These are phyloP conservation scores for Melanotus villosus DNA, from an alignment of 2,888 invertebrate genomes.

Conservation along the genomic window DNA sequence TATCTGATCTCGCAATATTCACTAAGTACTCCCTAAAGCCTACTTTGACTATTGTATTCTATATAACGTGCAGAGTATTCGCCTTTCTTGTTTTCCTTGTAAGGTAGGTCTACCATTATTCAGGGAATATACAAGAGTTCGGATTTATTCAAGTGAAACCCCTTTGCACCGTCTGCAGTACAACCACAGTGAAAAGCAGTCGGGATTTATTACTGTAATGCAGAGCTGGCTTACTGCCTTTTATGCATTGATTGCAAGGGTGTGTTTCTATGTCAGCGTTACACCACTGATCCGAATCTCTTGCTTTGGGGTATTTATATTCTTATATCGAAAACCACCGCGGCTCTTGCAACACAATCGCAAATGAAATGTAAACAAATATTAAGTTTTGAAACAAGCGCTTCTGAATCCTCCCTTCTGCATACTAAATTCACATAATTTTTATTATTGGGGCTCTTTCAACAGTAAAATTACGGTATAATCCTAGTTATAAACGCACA, in stretches of 20 bases:
- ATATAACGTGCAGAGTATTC: neutral
- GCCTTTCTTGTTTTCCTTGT: conserved; percentile 27
- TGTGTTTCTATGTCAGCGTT: neutral
- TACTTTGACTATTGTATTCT: conserved; percentile 28
- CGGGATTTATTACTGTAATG: conserved; percentile 26
- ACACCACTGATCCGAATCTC: neutral
- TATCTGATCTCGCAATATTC: conserved; percentile 28
- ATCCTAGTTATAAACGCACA: too few relatives aligned
- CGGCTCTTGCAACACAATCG: neutral
- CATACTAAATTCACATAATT: too few relatives aligned
- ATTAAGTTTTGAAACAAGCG: neutral
- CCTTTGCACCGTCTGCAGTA: conserved; percentile 9
- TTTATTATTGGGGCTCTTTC: too few relatives aligned
- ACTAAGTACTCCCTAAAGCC: conserved; percentile 25
- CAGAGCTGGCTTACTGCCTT: conserved; percentile 19
- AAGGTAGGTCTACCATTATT: conserved; percentile 15
- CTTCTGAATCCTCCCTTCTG: too few relatives aligned
- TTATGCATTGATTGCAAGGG: conserved; percentile 24
- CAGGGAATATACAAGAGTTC: conserved; percentile 14
- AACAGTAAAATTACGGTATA: too few relatives aligned
- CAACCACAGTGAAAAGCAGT: conserved; percentile 13
- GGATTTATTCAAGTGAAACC: conserved; percentile 19
- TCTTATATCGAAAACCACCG: neutral
- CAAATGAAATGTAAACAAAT: too few relatives aligned
- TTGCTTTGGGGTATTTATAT: conserved; percentile 1